phyloP scores from a whole-genome alignment of 2,888 invertebrate species.

The Dynastes grantii region DNA sequence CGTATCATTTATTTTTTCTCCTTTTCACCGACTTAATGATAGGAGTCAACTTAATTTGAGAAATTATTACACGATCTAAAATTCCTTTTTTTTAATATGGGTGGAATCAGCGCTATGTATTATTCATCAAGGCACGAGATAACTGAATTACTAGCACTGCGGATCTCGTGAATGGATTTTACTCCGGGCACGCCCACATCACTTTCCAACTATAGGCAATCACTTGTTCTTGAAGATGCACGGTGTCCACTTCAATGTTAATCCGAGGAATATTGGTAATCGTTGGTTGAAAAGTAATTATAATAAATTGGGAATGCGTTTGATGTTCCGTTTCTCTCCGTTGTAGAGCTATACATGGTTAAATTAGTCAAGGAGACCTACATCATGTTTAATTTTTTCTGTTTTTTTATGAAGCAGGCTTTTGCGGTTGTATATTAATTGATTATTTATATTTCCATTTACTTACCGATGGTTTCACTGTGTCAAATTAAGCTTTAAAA shows the following conservation, averaged over 20 bases:
- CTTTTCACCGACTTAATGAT: not conserved
- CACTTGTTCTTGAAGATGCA: conserved; percentile 11
- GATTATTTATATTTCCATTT: too few species aligned
- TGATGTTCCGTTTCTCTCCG: not conserved
- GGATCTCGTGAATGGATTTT: conserved; percentile 30
- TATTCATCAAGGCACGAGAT: conserved; percentile 23
- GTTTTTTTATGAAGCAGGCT: too few species aligned
- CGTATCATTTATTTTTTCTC: not conserved
- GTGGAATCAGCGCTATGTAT: not conserved
- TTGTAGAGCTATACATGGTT: too few species aligned
- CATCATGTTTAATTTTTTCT: too few species aligned
- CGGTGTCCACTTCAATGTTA: conserved; percentile 20
- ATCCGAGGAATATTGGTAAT: conserved; percentile 34
- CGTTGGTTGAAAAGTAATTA: conserved; percentile 23
- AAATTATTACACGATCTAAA: not conserved
- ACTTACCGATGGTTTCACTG: too few species aligned
- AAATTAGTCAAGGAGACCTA: too few species aligned
- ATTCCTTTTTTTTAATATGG: not conserved
- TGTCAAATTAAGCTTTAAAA: too few species aligned
- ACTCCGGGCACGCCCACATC: conserved; percentile 23
- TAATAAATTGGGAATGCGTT: conserved; percentile 30
- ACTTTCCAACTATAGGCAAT: conserved; percentile 12
- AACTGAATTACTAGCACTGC: conserved; percentile 26
- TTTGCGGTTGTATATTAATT: too few species aligned
- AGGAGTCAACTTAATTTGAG: not conserved